Base-by-base conservation (phyloP, 2,797 vertebrate genomes). In the Anguilla anguilla region DNA sequence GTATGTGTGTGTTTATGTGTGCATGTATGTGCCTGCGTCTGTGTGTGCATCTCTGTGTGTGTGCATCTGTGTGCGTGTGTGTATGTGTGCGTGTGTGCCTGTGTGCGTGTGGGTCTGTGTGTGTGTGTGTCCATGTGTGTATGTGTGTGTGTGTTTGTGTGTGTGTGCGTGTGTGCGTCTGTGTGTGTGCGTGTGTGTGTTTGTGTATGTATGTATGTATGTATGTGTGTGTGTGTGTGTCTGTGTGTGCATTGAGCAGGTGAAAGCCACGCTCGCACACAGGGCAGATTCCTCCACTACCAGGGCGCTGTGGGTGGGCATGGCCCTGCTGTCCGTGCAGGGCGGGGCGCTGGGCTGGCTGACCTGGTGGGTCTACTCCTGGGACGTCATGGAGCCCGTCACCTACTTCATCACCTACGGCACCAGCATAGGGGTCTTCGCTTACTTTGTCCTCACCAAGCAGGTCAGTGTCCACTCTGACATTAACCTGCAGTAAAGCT, bases 351-450 rank as follows among this genome's bases (percentile, higher is more conserved):
- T 99, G 95, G 97, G 97, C 0, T 99, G 98, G 98, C 96, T 99
- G 86, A 99, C 98, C 0, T 99, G 98, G 98, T 99, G 98, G 98
- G 98, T 98, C 61, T 99, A 98, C 87, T 99, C 98, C 0, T 99
- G 98, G 98, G 98, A 99, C 57, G 97, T 99, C 92, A 99, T 99
- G 96, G 98, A 99, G 88, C 98, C 98, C 0, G 97, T 99, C 86
- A 99, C 98, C 0, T 99, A 98, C 92, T 99, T 99, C 95, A 95
- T 99, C 93, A 98, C 98, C 31, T 97, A 97, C 0, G 95, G 95
- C 74, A 99, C 97, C 84, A 97, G 97, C 95, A 98, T 99, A 85
- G 96, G 96, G 85, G 96, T 96, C 89, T 98, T 98, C 0, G 94
- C 97, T 43, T 99, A 99, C 91, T 99, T 97, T 1, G 90, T 99